Conservation (phyloP, 2,888 invertebrate species). For the Folsomia candida region DNA sequence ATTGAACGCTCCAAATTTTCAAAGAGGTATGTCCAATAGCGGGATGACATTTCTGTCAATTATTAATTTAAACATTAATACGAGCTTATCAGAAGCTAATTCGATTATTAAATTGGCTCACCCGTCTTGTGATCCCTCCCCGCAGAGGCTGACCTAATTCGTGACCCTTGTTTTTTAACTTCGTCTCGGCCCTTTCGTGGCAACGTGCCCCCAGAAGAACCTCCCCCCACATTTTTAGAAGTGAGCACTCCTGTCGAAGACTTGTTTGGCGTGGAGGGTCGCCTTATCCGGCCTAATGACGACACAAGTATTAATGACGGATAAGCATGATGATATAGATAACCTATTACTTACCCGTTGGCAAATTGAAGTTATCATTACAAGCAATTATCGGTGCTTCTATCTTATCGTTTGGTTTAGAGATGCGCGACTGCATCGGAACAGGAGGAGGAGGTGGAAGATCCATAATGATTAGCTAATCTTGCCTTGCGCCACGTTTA, state of each 20-base stretch:
- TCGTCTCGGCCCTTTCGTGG: conserved; percentile 13
- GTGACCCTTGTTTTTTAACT: conserved; percentile 56
- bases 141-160: conserved; percentile 79
- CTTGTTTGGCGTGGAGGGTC: conserved; percentile 20
- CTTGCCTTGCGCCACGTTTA: too few relatives aligned
- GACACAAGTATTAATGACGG: not conserved
- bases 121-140: conserved; percentile 80
- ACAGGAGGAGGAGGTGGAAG: too few relatives aligned
- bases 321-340: not conserved
- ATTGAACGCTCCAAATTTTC: conserved; percentile 90
- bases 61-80: conserved; percentile 10
- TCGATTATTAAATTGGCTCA: conserved; percentile 52
- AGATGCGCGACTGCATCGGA: too few relatives aligned
- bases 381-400: not conserved
- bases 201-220: not conserved
- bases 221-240: too few relatives aligned
- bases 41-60: conserved; percentile 73
- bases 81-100: not conserved
- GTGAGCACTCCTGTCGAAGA: conserved; percentile 3
- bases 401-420: not conserved
- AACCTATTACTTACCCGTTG: not conserved
- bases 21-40: conserved; percentile 94
- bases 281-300: not conserved
- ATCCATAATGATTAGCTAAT: too few relatives aligned
- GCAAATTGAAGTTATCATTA: not conserved